Evolutionary conservation across 2,888 invertebrate species (phyloP).

Genomic region (Zaprionus bogoriensis): DNA sequence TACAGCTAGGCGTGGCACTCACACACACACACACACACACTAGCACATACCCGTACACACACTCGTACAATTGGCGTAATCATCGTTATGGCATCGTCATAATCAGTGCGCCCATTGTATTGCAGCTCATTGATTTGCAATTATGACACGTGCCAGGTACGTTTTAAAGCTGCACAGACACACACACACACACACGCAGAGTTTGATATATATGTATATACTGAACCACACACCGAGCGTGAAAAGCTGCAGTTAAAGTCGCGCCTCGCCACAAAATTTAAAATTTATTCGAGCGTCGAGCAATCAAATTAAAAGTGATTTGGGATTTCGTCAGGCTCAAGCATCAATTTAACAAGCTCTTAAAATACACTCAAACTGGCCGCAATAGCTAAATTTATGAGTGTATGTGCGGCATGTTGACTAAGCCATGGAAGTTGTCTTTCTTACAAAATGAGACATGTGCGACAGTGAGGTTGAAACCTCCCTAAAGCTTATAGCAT

Average conservation of each 20-base stretch:
- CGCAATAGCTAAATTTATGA: neutral
- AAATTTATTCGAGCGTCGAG: slow-evolving; percentile 17
- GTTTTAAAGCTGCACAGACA: slow-evolving; percentile 27
- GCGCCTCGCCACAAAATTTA: neutral
- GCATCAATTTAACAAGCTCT: slow-evolving; percentile 29
- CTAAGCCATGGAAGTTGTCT: neutral
- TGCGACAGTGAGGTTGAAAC: no score
- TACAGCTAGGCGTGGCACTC: slow-evolving; percentile 6
- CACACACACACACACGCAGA: slow-evolving; percentile 9
- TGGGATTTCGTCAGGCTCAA: slow-evolving; percentile 17
- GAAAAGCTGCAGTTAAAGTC: no score
- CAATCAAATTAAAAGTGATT: slow-evolving; percentile 35
- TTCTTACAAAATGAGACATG: neutral
- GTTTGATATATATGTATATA: no score
- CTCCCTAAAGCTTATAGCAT: no score
- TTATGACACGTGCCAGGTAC: slow-evolving; percentile 69
- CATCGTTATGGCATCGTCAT: slow-evolving; percentile 71
- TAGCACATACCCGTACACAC: slow-evolving; percentile 42
- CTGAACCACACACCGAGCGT: neutral
- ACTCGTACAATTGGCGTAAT: slow-evolving; percentile 69
- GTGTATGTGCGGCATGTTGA: neutral
- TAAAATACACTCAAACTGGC: neutral
- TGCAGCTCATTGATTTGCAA: slow-evolving; percentile 76
- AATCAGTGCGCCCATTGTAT: slow-evolving; percentile 71
- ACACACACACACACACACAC: slow-evolving; percentile 24